These are phyloP conservation scores for Drosophila santomea DNA, from an alignment of 1,140 invertebrate genomes.

Conservation along the genomic window DNA sequence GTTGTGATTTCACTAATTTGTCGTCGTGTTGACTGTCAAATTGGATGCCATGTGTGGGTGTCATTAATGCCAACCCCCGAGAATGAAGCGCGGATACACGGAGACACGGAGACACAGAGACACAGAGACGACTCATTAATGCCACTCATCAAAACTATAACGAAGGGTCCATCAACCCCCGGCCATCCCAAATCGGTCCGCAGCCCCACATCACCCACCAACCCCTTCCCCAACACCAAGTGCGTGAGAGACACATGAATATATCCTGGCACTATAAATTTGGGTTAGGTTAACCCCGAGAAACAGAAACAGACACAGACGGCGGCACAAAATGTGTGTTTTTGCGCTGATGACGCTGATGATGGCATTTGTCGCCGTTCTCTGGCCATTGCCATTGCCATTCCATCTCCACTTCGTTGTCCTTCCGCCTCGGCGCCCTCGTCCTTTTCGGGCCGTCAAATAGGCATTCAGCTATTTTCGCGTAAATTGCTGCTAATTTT, in stretches of 20 bases:
- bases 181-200: not conserved
- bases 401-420: slow-evolving; percentile 3
- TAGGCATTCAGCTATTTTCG: slow-evolving; percentile 70
- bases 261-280: slow-evolving; percentile 72
- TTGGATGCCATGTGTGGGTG: slow-evolving; percentile 80
- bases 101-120: slow-evolving; percentile 67
- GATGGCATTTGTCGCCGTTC: slow-evolving; percentile 71
- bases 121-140: slow-evolving; percentile 80
- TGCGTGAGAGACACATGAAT: slow-evolving; percentile 61
- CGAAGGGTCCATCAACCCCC: slow-evolving; percentile 37
- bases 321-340: slow-evolving; percentile 38
- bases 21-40: slow-evolving; percentile 77
- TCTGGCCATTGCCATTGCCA: slow-evolving; percentile 45
- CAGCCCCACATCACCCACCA: slow-evolving; percentile 8
- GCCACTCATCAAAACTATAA: slow-evolving; percentile 83
- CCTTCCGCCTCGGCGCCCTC: not conserved
- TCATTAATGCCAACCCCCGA: slow-evolving; percentile 73
- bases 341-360: slow-evolving; percentile 54
- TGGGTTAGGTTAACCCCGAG: slow-evolving; percentile 23
- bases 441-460: slow-evolving; percentile 18
- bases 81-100: slow-evolving; percentile 39
- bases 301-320: slow-evolving; percentile 5
- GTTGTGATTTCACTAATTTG: slow-evolving; percentile 80
- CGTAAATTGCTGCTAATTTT: slow-evolving; percentile 84
- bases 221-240: too few species aligned